These are phyloP conservation scores for Drosophila nr. perissopoda DNA, from an alignment of 2,888 invertebrate species.

Conservation along the genomic window DNA sequence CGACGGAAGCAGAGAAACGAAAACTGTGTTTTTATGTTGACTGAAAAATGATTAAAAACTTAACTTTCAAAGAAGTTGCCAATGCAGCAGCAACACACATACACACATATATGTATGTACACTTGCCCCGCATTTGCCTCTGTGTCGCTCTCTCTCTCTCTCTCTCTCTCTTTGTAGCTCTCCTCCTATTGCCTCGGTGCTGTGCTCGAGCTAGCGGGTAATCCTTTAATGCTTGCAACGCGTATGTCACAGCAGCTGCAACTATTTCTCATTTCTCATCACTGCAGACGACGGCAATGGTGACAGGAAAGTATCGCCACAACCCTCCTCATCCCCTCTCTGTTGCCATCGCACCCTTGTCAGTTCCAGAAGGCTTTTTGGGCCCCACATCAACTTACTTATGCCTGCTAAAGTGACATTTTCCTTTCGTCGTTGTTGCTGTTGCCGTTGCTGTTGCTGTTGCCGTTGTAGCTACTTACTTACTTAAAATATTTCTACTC, in stretches of 20 bases:
- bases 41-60: constrained; percentile 74
- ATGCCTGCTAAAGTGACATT: constrained; percentile 61
- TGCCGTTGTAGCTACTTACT: constrained; percentile 59
- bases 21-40: constrained; percentile 46
- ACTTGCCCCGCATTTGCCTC: neutral
- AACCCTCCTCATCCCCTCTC: neutral
- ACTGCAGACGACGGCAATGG: constrained; percentile 50
- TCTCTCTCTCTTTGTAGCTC: constrained; percentile 6
- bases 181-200: neutral
- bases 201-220: constrained; percentile 50
- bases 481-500: constrained; percentile 66
- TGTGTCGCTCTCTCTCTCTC: neutral
- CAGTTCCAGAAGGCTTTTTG: constrained; percentile 31
- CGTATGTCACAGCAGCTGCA: constrained; percentile 73
- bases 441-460: constrained; percentile 1
- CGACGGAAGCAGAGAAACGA: constrained; percentile 18
- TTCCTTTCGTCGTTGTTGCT: constrained; percentile 48
- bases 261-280: constrained; percentile 69
- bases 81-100: constrained; percentile 28
- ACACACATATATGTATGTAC: neutral
- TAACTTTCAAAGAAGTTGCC: constrained; percentile 70
- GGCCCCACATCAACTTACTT: constrained; percentile 50
- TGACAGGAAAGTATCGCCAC: constrained; percentile 47
- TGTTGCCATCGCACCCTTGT: constrained; percentile 26
- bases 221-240: constrained; percentile 72